Conservation (phyloP, 2,797 vertebrate species). For the Poeciliopsis turneri region DNA sequence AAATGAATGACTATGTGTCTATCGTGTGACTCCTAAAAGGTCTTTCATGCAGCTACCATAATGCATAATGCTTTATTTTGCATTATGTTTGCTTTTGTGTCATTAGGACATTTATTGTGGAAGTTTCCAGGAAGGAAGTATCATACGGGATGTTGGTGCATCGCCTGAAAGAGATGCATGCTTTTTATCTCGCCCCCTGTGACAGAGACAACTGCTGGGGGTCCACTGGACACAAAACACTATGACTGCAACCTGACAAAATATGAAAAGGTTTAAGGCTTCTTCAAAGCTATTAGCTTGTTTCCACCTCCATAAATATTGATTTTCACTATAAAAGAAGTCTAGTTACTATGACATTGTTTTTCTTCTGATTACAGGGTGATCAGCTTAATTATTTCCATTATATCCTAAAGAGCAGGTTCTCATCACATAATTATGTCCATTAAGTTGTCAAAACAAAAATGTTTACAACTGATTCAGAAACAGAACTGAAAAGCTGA, state of each 20-base stretch:
- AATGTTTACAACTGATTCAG: conserved; percentile 8
- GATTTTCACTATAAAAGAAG: background rate
- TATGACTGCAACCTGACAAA: background rate
- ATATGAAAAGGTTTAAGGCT: background rate
- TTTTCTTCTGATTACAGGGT: conserved; percentile 51
- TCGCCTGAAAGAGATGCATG: too few species aligned
- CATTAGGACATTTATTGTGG: too few species aligned
- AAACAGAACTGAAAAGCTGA: conserved; percentile 11
- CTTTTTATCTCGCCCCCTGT: background rate
- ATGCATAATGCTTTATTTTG: too few species aligned
- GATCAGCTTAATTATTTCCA: conserved; percentile 51
- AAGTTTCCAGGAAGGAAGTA: too few species aligned
- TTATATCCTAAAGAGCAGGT: conserved; percentile 49
- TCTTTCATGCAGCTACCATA: background rate
- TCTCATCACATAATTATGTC: conserved; percentile 49
- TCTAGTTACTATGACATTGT: conserved; percentile 13
- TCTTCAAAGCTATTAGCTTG: background rate
- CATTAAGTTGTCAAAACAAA: conserved; percentile 53
- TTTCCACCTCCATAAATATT: background rate
- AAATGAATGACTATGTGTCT: background rate
- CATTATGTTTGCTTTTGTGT: too few species aligned
- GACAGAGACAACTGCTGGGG: background rate
- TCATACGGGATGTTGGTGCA: too few species aligned
- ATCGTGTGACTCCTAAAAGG: background rate
- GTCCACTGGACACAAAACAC: background rate